Percentiles rank a stretch among this genome's conserved stretches.
Conservation (phyloP, 2,797 vertebrate species). For the Lateolabrax maculatus region DNA sequence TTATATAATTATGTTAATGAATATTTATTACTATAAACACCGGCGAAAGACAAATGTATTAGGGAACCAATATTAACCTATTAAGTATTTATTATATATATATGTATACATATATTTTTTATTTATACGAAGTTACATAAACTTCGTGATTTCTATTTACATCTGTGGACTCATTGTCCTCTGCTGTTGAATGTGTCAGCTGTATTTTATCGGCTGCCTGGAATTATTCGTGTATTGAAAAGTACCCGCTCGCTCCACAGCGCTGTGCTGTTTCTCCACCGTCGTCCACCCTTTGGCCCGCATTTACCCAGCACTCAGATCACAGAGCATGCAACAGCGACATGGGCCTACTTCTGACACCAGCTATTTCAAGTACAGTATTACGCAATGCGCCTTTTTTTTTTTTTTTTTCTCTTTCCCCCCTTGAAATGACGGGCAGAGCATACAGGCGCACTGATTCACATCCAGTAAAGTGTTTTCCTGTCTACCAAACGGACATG, state of each 20-base stretch:
- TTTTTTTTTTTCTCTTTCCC: too few species aligned
- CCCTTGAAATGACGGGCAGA: slow-evolving; percentile 58
- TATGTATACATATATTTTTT: too few species aligned
- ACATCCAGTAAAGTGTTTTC: slow-evolving; percentile 59
- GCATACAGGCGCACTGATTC: slow-evolving; percentile 63
- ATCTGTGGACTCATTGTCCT: slow-evolving; percentile 56
- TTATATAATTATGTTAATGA: slow-evolving; percentile 53
- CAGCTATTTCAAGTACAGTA: slow-evolving; percentile 80
- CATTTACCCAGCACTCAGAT: slow-evolving; percentile 68
- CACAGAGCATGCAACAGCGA: slow-evolving; percentile 72
- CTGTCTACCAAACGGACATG: slow-evolving; percentile 52
- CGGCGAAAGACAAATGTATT: background rate
- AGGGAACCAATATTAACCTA: background rate
- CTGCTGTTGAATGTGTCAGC: slow-evolving; percentile 62
- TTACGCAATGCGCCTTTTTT: slow-evolving; percentile 81
- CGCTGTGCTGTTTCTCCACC: slow-evolving; percentile 69
- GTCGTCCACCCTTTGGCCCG: slow-evolving; percentile 58
- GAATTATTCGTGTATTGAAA: slow-evolving; percentile 44
- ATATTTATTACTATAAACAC: slow-evolving; percentile 47
- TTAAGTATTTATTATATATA: background rate
- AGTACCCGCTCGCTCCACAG: slow-evolving; percentile 64
- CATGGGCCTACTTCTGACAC: slow-evolving; percentile 74
- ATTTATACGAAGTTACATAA: slow-evolving; percentile 26
- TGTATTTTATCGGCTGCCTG: slow-evolving; percentile 67
- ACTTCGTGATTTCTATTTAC: slow-evolving; percentile 55